Base-by-base conservation (phyloP, 2,888 invertebrate genomes). In the Suillia variegata region DNA sequence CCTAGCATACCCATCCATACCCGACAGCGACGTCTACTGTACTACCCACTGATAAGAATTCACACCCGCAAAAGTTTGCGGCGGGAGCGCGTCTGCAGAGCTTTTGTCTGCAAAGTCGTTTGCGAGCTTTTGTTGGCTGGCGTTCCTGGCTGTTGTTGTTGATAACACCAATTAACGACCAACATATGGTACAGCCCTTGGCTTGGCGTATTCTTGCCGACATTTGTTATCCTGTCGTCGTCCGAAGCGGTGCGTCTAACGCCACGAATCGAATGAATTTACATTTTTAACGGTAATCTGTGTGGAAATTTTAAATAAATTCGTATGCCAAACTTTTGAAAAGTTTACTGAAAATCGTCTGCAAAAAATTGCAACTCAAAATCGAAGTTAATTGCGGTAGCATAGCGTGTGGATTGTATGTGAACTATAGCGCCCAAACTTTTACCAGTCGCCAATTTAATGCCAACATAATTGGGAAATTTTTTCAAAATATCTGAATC, bases 181-280 rank as follows among this genome's bases (percentile, higher is more conserved):
- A 67, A 58, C 71, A 71, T 71, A 71, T 71, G 71, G 73, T 57
- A 38, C 13, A 13, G 34, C 8, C 64, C 53, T 64, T 63, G 64
- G 67, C 64, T 67, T 60, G 62, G 55, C 62, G 65, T 53, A n/a
- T n/a, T 47, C 47, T 55, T 17, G 47, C 64, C 61, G 67, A 58
- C 75, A 73, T 73, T 75, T 61, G 62, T 67, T 66, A 69, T 73
- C 74, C 75, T 73, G 71, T 63, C 71, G 73, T 71, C 68, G 72
- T 63, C 67, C 66, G 66, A 66, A 68, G 55, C 67, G 66, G 76
- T 68, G 62, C 48, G 50, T 15, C 48, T 50, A 10, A 4, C 22
- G 42, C 22, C 33, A 20, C 22, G 21, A 20, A 56, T 26, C 49
- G 42, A 3, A 13, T 33, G 31, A 6, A 26, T 51, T 21, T 12